phyloP scores from a whole-genome alignment of 2,797 vertebrate species.

The Epinephelus malabaricus region DNA sequence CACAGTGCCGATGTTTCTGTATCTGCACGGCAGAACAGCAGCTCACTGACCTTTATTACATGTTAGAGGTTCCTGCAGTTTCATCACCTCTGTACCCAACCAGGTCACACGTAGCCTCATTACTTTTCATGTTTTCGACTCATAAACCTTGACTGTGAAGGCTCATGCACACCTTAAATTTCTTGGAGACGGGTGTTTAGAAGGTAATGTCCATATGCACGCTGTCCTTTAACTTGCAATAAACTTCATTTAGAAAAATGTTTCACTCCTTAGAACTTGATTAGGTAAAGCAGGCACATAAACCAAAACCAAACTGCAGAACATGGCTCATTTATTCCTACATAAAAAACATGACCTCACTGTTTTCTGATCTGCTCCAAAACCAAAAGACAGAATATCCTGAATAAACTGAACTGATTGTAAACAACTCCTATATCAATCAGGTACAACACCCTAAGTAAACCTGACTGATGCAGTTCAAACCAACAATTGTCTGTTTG shows the following conservation, averaged over 20 bases:
- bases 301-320: not conserved
- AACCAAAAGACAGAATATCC: conserved; percentile 7
- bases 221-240: too few relatives aligned
- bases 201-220: too few relatives aligned
- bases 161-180: not conserved
- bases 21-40: conserved; percentile 5
- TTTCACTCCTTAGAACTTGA: too few relatives aligned
- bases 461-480: not conserved
- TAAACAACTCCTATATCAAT: conserved; percentile 6
- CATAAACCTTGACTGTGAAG: not conserved
- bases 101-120: not conserved
- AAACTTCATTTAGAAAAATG: too few relatives aligned
- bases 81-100: not conserved
- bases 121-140: not conserved
- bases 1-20: not conserved
- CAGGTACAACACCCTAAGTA: not conserved
- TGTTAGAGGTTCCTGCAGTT: not conserved
- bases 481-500: not conserved
- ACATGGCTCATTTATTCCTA: not conserved
- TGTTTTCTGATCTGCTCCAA: conserved; percentile 28
- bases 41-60: conserved; percentile 15
- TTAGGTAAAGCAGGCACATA: too few relatives aligned
- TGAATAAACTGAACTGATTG: conserved; percentile 13
- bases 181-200: too few relatives aligned
- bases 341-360: not conserved